Percentiles rank a stretch among this genome's conserved stretches.
phyloP scores from a whole-genome alignment of 2,888 invertebrate genomes.

The Nemapogon koenigi region DNA sequence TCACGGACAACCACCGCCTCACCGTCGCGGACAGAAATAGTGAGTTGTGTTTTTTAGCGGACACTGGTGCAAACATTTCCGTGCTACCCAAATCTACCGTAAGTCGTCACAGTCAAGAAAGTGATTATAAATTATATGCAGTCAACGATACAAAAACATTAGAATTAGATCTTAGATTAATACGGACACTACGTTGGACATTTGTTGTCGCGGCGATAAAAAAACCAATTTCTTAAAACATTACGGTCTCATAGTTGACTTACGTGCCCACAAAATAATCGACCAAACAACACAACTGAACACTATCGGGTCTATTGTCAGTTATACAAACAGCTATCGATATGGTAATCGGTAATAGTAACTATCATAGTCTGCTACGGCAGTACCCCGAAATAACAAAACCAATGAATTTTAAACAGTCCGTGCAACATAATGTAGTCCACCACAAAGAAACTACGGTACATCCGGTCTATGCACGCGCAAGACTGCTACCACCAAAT shows the following conservation, averaged over 20 bases:
- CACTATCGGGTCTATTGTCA: background rate
- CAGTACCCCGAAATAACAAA: conserved; percentile 2
- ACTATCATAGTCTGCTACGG: conserved; percentile 6
- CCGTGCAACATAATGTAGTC: conserved; percentile 12
- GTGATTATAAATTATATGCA: too few relatives aligned
- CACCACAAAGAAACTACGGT: conserved; percentile 28
- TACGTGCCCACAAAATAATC: conserved; percentile 8
- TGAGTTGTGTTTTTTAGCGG: too few relatives aligned
- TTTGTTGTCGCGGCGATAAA: too few relatives aligned
- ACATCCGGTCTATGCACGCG: conserved; percentile 23
- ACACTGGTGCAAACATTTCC: too few relatives aligned
- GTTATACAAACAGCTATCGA: too few relatives aligned
- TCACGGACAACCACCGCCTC: conserved; percentile 1
- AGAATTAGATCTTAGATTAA: too few relatives aligned
- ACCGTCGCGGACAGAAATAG: background rate
- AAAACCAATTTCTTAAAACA: conserved; percentile 5
- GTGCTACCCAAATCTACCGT: background rate
- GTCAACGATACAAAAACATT: too few relatives aligned
- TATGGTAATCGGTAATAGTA: background rate
- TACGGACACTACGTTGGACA: too few relatives aligned
- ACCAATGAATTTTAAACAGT: background rate
- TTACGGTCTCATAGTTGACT: conserved; percentile 13
- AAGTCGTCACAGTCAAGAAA: too few relatives aligned
- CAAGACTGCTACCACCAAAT: conserved; percentile 27
- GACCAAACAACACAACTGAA: conserved; percentile 2